Base-by-base conservation (phyloP, 2,797 vertebrate genomes). In the Artibeus lituratus region DNA sequence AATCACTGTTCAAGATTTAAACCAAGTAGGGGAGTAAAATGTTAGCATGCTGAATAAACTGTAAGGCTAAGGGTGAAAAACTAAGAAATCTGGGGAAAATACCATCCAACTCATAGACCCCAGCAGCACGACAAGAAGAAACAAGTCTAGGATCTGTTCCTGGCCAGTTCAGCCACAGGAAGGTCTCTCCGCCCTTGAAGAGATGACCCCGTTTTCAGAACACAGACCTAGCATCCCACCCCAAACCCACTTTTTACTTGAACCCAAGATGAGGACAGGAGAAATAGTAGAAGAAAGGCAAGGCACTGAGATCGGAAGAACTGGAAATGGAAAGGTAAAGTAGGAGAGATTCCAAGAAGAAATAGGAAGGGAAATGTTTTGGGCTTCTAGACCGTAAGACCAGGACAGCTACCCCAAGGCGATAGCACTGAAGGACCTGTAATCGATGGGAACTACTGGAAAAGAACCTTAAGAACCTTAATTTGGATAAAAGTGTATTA, bases 1-100 rank as follows among this genome's bases (percentile, higher is more conserved):
- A 94, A 55, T 57, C 57, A 94, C 26, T 44, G 67, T 69, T 91
- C 44, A 94, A 93, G n/a, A 84, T 44, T 94, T 91, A 93, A 76
- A 87, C 32, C 10, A 21, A 51, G 18, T 32, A 69, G 42, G 26
- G 42, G 22, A 80, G 35, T 70, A 76, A 93, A 94, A 59, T 49
- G 29, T 37, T 70, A 77, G 51, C 21, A 24, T 10, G 39, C 59
- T 7, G 24, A 81, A 14, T 80, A 10, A 87, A 80, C 8, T 32
- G 26, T n/a, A 69, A 87, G n/a, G 16, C 35, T 87, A 67, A 59
- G 49, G 16, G 69, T 26, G 29, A 22, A 86, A 18, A 89, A 21
- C 15, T 70, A 57, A 85, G 37, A 72, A 59, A 42, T 44, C 22
- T 44, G 16, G 29, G 15, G 29, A 49, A 51, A 4, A 53, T 14